phyloP scores from a whole-genome alignment of 1,140 invertebrate genomes.

The Bombus breviceps region DNA sequence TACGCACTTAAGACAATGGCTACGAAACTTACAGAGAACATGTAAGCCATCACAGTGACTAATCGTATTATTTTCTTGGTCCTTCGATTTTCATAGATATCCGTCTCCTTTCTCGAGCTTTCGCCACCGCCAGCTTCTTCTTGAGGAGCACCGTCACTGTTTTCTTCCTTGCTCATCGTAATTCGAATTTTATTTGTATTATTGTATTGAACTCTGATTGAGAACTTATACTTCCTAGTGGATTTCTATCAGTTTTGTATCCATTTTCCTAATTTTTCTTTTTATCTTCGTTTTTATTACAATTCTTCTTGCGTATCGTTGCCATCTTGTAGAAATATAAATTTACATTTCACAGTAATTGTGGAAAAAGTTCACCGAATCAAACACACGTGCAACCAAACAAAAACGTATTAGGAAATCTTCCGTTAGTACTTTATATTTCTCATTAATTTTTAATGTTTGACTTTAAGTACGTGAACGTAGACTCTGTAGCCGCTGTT shows the following conservation, averaged over 20 bases:
- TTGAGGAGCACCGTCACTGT: slow-evolving; percentile 4
- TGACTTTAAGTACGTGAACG: not conserved
- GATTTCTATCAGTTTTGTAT: not conserved
- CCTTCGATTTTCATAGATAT: slow-evolving; percentile 76
- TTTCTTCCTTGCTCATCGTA: slow-evolving; percentile 67
- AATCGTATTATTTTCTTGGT: slow-evolving; percentile 87
- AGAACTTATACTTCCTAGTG: not conserved
- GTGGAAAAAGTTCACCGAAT: not conserved
- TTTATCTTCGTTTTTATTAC: not conserved
- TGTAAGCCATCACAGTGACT: slow-evolving; percentile 91
- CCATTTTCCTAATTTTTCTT: not conserved
- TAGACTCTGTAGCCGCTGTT: not conserved
- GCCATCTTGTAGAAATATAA: not conserved
- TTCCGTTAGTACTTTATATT: not conserved
- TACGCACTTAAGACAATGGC: slow-evolving; percentile 91
- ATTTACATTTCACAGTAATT: slow-evolving; percentile 1
- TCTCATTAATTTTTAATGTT: not conserved
- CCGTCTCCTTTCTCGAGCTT: slow-evolving; percentile 66
- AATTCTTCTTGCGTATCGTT: not conserved
- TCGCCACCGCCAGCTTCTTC: slow-evolving; percentile 31
- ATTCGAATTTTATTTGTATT: not conserved
- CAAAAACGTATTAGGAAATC: not conserved
- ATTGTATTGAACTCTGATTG: not conserved
- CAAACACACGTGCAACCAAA: not conserved
- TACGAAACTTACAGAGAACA: slow-evolving; percentile 90